Evolutionary conservation across 1,140 invertebrate species (phyloP).

Genomic region (Drosophila varians): DNA sequence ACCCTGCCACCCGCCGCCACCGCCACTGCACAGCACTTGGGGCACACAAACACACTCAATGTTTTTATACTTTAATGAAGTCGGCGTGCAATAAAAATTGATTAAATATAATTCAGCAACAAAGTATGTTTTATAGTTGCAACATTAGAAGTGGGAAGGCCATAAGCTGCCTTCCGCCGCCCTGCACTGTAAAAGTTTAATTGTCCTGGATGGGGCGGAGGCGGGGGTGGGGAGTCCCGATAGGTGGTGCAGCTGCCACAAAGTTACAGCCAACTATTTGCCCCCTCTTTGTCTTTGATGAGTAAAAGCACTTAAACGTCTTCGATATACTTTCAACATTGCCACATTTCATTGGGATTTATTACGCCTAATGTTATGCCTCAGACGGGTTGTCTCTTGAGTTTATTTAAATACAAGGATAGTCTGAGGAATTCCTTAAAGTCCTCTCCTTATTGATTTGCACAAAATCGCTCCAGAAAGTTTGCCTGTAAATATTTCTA

Average conservation of each 20-base stretch:
- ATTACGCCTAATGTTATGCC: conserved; percentile 42
- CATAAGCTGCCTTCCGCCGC: conserved; percentile 48
- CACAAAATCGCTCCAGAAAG: background rate
- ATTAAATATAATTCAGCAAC: conserved; percentile 82
- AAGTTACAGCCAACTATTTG: conserved; percentile 46
- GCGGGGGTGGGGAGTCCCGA: background rate
- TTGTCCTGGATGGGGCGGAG: conserved; percentile 45
- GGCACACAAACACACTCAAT: conserved; percentile 19
- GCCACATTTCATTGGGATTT: conserved; percentile 61
- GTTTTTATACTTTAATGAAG: conserved; percentile 81
- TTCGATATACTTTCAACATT: conserved; percentile 41
- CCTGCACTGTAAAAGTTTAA: conserved; percentile 72
- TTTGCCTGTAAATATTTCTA: conserved; percentile 12
- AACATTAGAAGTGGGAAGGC: conserved; percentile 56
- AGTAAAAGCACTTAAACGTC: conserved; percentile 57
- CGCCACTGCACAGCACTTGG: conserved; percentile 36
- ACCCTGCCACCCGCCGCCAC: background rate
- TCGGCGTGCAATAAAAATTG: conserved; percentile 80
- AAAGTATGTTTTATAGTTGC: conserved; percentile 76
- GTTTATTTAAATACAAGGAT: background rate
- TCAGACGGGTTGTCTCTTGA: background rate
- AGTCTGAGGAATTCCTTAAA: background rate
- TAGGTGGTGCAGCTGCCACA: conserved; percentile 10
- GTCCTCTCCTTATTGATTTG: background rate
- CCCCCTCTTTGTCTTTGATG: conserved; percentile 25